Evolutionary conservation across 2,888 invertebrate genomes (phyloP), one percentile per base, ranked within the genome.

Genomic region (Epiblema foenella): DNA sequence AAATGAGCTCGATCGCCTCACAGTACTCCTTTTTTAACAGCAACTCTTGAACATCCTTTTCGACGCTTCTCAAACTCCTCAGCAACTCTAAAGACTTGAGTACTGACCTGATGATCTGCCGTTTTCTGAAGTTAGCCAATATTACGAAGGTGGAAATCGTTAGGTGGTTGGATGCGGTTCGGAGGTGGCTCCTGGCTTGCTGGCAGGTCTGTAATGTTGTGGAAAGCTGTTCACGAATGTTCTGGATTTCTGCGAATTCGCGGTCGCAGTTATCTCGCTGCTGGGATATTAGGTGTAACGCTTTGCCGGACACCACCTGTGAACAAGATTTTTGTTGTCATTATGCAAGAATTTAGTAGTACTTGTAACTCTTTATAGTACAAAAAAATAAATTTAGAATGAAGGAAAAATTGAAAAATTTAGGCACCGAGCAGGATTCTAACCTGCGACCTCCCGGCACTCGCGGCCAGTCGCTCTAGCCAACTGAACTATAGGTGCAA

Each of bases 291-390:
- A 99, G 94, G 78, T 98, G 97, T 0, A 99, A 94, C 0, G 99
- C 98, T 89, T 98, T 98, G 78, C 98, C 98, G 0, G 99, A 98
- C 5, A 98, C 98, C 15, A 98, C 98, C 93, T 93, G 86, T n/a
- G 54, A n/a, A 54, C 9, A 39, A 39, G 15, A 12, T 9, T 20
- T n/a, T 33, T 3, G 12, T 60, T 60, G n/a, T 60, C 5, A 24
- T 4, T 29, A 7, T 29, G 56, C 8, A 37, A 57, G 9, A 18
- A 1, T 9, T 42, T 8, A 46, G 9, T 5, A 33, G 24, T 1
- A 24, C 2, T 24, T 24, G 1, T 24, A 24, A 24, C 24, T 24
- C 2, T 4, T 24, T 24, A 1, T 24, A 3, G 24, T 24, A 24
- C 24, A 24, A 3, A 24, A 4, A 24, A 24, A 24, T 3, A 3